Evolutionary conservation across 2,113 vertebrate species (phyloP), one percentile per base, ranked within the genome.

Genomic region (Varanus salvator): DNA sequence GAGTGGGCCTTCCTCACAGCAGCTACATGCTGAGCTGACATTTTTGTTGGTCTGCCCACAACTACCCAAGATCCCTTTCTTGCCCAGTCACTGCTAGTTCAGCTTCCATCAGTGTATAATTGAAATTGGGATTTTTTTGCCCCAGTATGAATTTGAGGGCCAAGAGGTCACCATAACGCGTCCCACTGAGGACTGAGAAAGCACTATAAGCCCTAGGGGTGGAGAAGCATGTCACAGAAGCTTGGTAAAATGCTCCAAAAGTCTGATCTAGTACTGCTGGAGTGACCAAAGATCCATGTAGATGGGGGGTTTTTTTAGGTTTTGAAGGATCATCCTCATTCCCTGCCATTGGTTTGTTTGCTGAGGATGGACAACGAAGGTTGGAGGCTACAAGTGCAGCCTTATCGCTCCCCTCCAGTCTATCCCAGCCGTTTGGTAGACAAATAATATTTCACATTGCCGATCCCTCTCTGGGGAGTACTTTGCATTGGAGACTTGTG

Each of bases 401-500:
- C 34, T 8, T 3, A 0, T 54, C 25, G 0, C 21, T 54, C 44
- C 1, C 83, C 80, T 75, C 75, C 0, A 0, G 76, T 48, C 78
- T 31, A 54, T 85, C 82, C 3, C 57, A 71, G 90, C 86, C 93
- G 91, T 57, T 84, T 0, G 0, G 89, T 27, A 93, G 88, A 89
- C 91, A 92, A 92, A 85, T 93, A 91, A 89, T 60, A 89, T 92
- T 94, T 87, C 75, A 14, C 83, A 92, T 91, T 14, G 12, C 64
- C 1, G 19, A 8, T 9, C 88, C 88, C 92, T 95, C 94, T 94
- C 95, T 38, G 9, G 94, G 94, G 96, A 97, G 91, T 88, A 89
- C 88, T 96, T 90, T 93, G 86, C 90, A 91, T 31, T 89, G 84
- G 91, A 96, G 94, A 91, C 92, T 96, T 0, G 4, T 94, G 95